These are phyloP conservation scores for Taenaris catops DNA, from an alignment of 2,888 invertebrate genomes.

Conservation along the genomic window DNA sequence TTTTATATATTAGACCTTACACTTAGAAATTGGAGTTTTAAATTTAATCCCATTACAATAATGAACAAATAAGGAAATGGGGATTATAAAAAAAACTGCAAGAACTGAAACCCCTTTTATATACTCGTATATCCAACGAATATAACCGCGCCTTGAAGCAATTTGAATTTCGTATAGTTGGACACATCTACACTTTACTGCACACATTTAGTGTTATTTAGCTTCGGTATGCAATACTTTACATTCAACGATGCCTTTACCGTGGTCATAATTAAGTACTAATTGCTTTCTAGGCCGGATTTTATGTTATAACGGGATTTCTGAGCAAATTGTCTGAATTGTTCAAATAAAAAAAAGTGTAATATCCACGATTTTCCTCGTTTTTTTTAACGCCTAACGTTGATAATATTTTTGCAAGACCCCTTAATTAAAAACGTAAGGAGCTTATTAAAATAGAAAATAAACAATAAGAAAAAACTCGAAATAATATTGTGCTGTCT, in stretches of 20 bases:
- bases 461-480: no score
- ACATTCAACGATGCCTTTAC: constrained; percentile 19
- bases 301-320: constrained; percentile 10
- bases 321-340: constrained; percentile 7
- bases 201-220: constrained; percentile 27
- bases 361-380: constrained; percentile 7
- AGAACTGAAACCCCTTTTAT: no score
- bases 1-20: no score
- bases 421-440: constrained; percentile 11
- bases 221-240: constrained; percentile 23
- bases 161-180: constrained; percentile 40
- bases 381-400: constrained; percentile 4
- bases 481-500: no score
- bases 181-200: constrained; percentile 28
- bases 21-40: no score
- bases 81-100: no score
- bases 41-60: no score
- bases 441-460: no score
- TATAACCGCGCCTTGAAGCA: constrained; percentile 30
- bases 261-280: constrained; percentile 17
- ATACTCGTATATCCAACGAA: no score
- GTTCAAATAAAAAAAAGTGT: constrained; percentile 10
- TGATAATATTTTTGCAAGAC: constrained; percentile 5
- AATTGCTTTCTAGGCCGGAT: constrained; percentile 17
- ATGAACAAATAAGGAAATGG: no score